A percentile compares a stretch with the other conserved stretches of the same genome.
phyloP scores from a whole-genome alignment of 64 coral and sea anemone species.

The Pocillopora damicornis region DNA sequence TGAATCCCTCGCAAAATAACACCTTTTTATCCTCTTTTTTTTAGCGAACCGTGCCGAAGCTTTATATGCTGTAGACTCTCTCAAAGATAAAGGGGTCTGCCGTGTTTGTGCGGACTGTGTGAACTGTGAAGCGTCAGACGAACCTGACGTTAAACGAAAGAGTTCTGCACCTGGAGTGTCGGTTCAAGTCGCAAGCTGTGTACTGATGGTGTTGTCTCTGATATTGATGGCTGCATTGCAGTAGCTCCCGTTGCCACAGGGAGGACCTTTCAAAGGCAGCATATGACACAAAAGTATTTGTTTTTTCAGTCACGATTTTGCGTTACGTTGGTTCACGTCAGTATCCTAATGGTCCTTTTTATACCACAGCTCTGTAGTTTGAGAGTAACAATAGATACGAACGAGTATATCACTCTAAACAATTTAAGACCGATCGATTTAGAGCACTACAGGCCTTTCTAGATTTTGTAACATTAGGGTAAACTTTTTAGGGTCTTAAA shows the following conservation, averaged over 20 bases:
- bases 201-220: not conserved
- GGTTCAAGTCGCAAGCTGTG: not conserved
- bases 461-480: no score
- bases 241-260: not conserved
- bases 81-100: conserved; percentile 28
- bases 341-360: no score
- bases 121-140: conserved; percentile 24
- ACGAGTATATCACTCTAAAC: no score
- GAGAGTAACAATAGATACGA: no score
- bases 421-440: no score
- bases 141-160: not conserved
- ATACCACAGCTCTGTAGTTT: no score
- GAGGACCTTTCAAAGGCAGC: not conserved
- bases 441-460: no score
- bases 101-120: conserved; percentile 45
- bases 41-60: conserved; percentile 54
- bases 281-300: no score
- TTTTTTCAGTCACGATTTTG: no score
- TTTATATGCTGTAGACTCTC: conserved; percentile 49
- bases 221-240: not conserved
- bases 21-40: not conserved
- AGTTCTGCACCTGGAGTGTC: conserved; percentile 10
- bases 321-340: no score
- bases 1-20: no score
- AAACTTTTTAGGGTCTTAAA: no score